These are phyloP conservation scores for Ditylenchus weischeri DNA, from an alignment of 2,888 invertebrate genomes.

Conservation along the genomic window DNA sequence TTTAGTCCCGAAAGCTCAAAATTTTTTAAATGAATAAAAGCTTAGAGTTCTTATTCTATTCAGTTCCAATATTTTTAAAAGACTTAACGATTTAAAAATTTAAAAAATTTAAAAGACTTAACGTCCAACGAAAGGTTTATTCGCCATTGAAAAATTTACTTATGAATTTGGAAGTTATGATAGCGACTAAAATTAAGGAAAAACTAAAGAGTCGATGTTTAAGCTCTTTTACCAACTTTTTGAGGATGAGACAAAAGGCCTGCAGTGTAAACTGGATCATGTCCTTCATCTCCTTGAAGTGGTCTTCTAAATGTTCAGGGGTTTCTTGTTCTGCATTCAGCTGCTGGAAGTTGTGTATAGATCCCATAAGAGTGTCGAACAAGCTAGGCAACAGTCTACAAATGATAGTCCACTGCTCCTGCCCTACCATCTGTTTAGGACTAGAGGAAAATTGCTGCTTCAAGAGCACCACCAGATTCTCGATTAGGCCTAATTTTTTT, in stretches of 20 bases:
- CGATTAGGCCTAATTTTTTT: neutral
- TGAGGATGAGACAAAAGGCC: neutral
- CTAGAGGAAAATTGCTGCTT: neutral
- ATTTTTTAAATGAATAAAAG: too few relatives aligned
- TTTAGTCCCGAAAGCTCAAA: too few relatives aligned
- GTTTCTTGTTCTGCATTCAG: neutral
- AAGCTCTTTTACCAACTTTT: neutral
- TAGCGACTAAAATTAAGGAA: too few relatives aligned
- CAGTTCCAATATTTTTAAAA: too few relatives aligned
- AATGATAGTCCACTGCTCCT: neutral
- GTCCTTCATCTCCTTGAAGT: neutral
- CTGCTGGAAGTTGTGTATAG: neutral
- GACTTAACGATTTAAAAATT: too few relatives aligned
- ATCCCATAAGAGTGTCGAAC: neutral
- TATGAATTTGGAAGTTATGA: too few relatives aligned
- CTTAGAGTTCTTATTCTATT: too few relatives aligned
- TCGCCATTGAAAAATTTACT: too few relatives aligned
- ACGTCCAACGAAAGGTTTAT: too few relatives aligned
- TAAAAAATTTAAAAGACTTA: too few relatives aligned
- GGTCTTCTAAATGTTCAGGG: neutral
- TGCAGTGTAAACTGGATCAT: slow-evolving; percentile 1
- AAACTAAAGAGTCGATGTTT: too few relatives aligned
- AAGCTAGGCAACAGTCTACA: neutral
- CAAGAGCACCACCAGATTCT: neutral
- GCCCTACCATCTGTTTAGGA: neutral